Conservation (phyloP, 92 coral and sea anemone species). For the Pocillopora grandis region DNA sequence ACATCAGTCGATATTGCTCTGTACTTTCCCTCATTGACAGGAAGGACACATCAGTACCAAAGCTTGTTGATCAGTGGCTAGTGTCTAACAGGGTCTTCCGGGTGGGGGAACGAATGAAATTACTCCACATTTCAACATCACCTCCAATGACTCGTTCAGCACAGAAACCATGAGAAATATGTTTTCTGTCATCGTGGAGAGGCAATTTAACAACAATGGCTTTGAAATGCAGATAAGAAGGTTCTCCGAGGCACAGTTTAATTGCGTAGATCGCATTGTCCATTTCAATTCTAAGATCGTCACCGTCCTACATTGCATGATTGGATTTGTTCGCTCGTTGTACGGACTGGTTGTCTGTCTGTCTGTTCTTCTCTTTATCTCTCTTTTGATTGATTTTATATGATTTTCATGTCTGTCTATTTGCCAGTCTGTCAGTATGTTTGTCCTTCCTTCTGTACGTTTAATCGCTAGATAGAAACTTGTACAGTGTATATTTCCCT, state of each 20-base stretch:
- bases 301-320: no score
- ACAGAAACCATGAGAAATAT: constrained; percentile 90
- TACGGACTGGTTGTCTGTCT: no score
- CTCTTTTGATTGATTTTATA: no score
- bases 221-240: constrained; percentile 95
- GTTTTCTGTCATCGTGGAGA: constrained; percentile 95
- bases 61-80: constrained; percentile 80
- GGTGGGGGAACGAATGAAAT: constrained; percentile 97
- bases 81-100: constrained; percentile 97
- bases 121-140: constrained; percentile 92
- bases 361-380: no score
- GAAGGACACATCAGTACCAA: constrained; percentile 87
- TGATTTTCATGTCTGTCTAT: no score
- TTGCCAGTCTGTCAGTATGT: no score
- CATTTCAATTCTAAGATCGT: no score
- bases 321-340: no score
- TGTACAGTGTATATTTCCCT: no score
- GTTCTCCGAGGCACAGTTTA: constrained; percentile 74
- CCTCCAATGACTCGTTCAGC: constrained; percentile 92
- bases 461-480: no score
- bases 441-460: no score
- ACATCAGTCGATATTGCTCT: background rate
- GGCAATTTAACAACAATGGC: constrained; percentile 97
- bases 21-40: constrained; percentile 25
- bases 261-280: background rate